A percentile compares a stretch with the other conserved stretches of the same genome.
phyloP scores from a whole-genome alignment of 2,113 vertebrate genomes.

The Centropus unirufus region DNA sequence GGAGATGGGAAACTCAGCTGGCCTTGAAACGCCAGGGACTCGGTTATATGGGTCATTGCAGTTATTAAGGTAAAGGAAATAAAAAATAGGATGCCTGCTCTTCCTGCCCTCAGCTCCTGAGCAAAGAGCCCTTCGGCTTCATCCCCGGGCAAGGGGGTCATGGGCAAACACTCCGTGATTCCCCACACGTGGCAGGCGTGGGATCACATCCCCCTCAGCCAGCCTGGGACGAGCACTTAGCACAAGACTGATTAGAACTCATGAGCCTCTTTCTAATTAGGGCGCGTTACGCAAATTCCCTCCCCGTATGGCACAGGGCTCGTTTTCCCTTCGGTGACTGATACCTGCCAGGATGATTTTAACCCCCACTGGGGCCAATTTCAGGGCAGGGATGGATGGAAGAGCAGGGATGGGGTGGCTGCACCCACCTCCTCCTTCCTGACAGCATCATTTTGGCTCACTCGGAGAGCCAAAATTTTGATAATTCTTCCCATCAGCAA shows the following conservation, averaged over 20 bases:
- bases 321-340: not conserved
- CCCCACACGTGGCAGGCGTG: not conserved
- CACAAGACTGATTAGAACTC: not conserved
- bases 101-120: fast-evolving
- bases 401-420: fast-evolving
- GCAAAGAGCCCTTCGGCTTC: not conserved
- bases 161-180: not conserved
- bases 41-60: not conserved
- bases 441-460: too few relatives aligned
- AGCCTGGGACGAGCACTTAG: not conserved
- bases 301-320: not conserved
- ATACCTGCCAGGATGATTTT: not conserved
- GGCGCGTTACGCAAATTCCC: not conserved
- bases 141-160: not conserved
- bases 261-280: not conserved
- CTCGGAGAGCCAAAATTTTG: too few relatives aligned
- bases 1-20: not conserved
- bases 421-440: too few relatives aligned
- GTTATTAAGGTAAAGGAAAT: not conserved
- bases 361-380: not conserved
- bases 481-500: not conserved
- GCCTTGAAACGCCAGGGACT: not conserved
- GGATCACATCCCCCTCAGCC: not conserved
- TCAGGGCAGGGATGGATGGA: not conserved
- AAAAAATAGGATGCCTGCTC: not conserved